Percentiles rank a stretch among this genome's conserved stretches.
These are phyloP conservation scores for Caenorhabditis brenneri DNA, from an alignment of 1,140 invertebrate genomes.

Conservation along the genomic window DNA sequence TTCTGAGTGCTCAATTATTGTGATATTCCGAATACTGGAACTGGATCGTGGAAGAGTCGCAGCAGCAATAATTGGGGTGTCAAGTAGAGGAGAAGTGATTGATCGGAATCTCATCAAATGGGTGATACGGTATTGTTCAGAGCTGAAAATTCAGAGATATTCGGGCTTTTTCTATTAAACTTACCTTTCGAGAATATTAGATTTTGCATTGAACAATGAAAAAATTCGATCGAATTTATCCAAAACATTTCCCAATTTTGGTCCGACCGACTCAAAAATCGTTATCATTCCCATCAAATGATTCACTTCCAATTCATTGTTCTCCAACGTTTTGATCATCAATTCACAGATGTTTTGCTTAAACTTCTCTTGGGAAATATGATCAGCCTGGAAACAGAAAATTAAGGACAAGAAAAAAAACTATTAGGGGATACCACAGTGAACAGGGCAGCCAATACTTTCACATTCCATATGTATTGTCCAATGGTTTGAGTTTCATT, in stretches of 20 bases:
- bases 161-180: not conserved
- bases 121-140: not conserved
- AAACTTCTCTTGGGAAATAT: not conserved
- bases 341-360: not conserved
- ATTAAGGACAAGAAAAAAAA: no score
- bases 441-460: no score
- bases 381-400: not conserved
- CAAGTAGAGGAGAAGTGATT: not conserved
- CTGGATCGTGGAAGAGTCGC: not conserved
- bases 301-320: not conserved
- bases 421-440: no score
- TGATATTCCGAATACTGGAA: not conserved
- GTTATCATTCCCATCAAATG: not conserved
- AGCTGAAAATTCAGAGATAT: not conserved
- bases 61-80: not conserved
- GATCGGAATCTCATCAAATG: not conserved
- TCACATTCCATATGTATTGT: not conserved
- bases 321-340: not conserved
- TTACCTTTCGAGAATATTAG: not conserved
- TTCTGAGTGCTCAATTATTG: not conserved
- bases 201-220: not conserved
- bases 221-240: not conserved
- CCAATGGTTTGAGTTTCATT: not conserved
- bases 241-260: not conserved
- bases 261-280: not conserved